Evolutionary conservation across 2,888 invertebrate genomes (phyloP).

Genomic region (Baronia brevicornis): DNA sequence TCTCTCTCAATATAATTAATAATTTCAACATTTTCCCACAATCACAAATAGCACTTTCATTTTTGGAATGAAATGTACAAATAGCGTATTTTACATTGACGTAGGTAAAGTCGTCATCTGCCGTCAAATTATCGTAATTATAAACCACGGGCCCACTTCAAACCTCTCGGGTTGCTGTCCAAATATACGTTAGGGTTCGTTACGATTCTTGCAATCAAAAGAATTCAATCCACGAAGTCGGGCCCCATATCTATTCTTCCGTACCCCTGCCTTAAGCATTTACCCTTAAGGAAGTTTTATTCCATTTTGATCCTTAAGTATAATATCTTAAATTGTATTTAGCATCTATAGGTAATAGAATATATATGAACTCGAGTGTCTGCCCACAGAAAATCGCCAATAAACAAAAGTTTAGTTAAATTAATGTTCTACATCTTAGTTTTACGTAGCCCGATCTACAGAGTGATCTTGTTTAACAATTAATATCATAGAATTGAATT

Average conservation of each 20-base stretch:
- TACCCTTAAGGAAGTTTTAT: constrained; percentile 9
- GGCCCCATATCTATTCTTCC: constrained; percentile 72
- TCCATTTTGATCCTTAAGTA: constrained; percentile 25
- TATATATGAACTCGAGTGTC: constrained; percentile 54
- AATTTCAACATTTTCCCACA: too few relatives aligned
- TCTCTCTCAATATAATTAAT: too few relatives aligned
- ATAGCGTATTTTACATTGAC: constrained; percentile 1
- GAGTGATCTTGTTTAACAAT: constrained; percentile 24
- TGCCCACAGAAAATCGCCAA: constrained; percentile 61
- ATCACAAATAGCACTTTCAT: too few relatives aligned
- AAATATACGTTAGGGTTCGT: constrained; percentile 74
- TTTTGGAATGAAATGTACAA: too few relatives aligned
- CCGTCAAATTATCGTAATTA: constrained; percentile 71
- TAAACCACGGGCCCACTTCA: constrained; percentile 65
- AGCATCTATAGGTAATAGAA: constrained; percentile 9
- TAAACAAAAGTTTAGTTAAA: constrained; percentile 71
- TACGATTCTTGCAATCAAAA: constrained; percentile 61
- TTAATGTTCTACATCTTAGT: constrained; percentile 53
- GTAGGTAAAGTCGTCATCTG: constrained; percentile 48
- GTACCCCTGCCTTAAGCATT: constrained; percentile 42
- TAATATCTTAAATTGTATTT: constrained; percentile 17
- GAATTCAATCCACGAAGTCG: constrained; percentile 59
- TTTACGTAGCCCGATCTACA: constrained; percentile 31
- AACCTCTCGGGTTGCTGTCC: constrained; percentile 71
- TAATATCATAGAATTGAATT: constrained; percentile 13